Base-by-base conservation (phyloP, 2,888 invertebrate genomes). In the Pristionchus fissidentatus region DNA sequence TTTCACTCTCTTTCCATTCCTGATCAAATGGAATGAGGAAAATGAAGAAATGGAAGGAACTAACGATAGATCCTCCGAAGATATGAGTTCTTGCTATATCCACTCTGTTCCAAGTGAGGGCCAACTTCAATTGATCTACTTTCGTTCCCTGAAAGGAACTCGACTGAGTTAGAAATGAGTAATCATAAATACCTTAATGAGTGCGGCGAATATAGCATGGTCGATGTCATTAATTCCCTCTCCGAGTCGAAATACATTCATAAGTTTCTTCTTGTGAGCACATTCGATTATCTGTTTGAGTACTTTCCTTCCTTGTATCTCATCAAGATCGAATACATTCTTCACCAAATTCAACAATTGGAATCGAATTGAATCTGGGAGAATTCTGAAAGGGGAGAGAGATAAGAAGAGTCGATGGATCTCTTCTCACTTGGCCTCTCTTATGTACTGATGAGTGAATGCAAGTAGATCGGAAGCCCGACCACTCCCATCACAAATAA, bases 61-160 rank as follows among this genome's bases (percentile, higher is more conserved):
- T 10, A 10, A 49, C 77, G 13, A 49, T n/a, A 7, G 43, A 22
- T 46, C 49, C 52, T n/a, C 26, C 85, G 80, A 88, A 87, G 49
- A 88, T 87, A 83, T 98, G 97, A 41, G 96, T 96, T 77, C 96
- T 94, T 8, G 98, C 99, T 86, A 99, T 97, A 93, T 99, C 98
- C 55, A 97, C 97, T 81, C 98, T 94, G 94, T 99, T 97, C 98
- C 98, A 99, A 7, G 97, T 97, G 86, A 99, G 94, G 0, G 98
- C 96, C 85, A 98, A 94, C 85, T 97, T 96, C 84, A 99, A 94
- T 93, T 98, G 98, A 15, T 60, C 60, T 8, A 60, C 49, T 49
- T 49, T 49, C 49, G 49, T 15, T 15, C 49, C 49, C 49, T 49
- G 49, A 10, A 49, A 49, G 19, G 10, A 15, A 49, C 19, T 49